Percentiles rank a stretch among this genome's conserved stretches.
These are phyloP conservation scores for Diaperis boleti DNA, from an alignment of 2,888 invertebrate species.

Conservation along the genomic window DNA sequence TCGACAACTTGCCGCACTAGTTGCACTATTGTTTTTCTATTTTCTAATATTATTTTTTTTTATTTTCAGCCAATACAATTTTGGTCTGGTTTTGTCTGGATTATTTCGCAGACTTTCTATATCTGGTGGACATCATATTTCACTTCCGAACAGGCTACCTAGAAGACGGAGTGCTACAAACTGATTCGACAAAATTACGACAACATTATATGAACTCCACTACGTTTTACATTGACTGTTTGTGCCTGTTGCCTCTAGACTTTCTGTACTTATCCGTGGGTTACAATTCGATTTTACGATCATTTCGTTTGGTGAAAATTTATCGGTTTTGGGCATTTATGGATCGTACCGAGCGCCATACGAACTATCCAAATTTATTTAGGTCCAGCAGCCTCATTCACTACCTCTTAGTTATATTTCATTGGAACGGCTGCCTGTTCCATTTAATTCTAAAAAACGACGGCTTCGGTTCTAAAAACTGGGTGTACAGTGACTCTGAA, in stretches of 20 bases:
- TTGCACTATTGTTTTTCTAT: too few species aligned
- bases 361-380: slow-evolving; percentile 98
- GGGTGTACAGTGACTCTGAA: slow-evolving; percentile 89
- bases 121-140: slow-evolving; percentile 95
- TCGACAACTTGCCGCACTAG: too few species aligned
- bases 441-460: slow-evolving; percentile 96
- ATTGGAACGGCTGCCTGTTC: slow-evolving; percentile 99
- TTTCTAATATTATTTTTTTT: too few species aligned
- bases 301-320: slow-evolving; percentile 96
- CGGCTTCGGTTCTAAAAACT: slow-evolving; percentile 93
- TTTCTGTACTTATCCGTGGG: slow-evolving; percentile 97
- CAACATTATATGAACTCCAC: slow-evolving; percentile 97
- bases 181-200: slow-evolving; percentile 92
- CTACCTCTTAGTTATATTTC: slow-evolving; percentile 97
- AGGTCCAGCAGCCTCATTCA: slow-evolving; percentile 92
- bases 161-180: slow-evolving; percentile 97
- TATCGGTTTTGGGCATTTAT: slow-evolving; percentile 99
- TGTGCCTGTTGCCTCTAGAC: slow-evolving; percentile 97
- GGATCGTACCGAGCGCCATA: slow-evolving; percentile 98
- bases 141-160: slow-evolving; percentile 98
- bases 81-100: slow-evolving; percentile 97
- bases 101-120: slow-evolving; percentile 96
- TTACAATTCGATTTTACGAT: slow-evolving; percentile 94
- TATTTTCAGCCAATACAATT: slow-evolving; percentile 82
- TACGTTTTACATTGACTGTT: slow-evolving; percentile 98